A percentile compares a stretch with the other conserved stretches of the same genome.
Conservation (phyloP, 2,113 vertebrate genomes). For the Elaphurus davidianus region DNA sequence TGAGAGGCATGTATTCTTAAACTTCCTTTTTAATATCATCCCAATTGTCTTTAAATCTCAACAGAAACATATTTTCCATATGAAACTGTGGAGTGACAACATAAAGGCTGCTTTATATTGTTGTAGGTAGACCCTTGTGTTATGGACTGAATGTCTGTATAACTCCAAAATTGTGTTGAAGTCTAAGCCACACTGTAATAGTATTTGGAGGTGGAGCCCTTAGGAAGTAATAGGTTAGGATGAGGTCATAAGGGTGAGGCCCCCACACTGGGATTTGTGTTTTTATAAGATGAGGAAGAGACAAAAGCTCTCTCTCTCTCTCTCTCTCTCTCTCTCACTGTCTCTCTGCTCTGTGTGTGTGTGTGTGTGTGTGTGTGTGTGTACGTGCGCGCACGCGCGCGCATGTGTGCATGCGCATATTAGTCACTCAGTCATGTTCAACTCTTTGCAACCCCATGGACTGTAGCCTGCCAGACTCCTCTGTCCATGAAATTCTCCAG, state of each 20-base stretch:
- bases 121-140: neutral
- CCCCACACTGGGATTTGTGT: neutral
- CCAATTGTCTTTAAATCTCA: neutral
- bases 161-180: neutral
- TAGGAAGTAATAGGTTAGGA: neutral
- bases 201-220: neutral
- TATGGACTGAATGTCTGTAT: neutral
- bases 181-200: neutral
- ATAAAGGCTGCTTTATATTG: neutral
- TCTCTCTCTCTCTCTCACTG: too few relatives aligned
- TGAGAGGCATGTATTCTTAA: neutral
- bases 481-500: neutral
- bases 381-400: fast-evolving
- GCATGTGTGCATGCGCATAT: neutral
- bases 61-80: neutral
- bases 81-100: neutral
- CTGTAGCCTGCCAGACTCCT: neutral
- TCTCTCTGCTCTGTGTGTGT: neutral
- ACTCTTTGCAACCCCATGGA: neutral
- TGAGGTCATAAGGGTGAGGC: neutral
- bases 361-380: neutral
- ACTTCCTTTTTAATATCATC: neutral
- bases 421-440: neutral
- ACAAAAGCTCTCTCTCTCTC: fast-evolving
- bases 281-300: neutral